These are phyloP conservation scores for Xanthorhoe designata DNA, from an alignment of 2,888 invertebrate species.

Conservation along the genomic window DNA sequence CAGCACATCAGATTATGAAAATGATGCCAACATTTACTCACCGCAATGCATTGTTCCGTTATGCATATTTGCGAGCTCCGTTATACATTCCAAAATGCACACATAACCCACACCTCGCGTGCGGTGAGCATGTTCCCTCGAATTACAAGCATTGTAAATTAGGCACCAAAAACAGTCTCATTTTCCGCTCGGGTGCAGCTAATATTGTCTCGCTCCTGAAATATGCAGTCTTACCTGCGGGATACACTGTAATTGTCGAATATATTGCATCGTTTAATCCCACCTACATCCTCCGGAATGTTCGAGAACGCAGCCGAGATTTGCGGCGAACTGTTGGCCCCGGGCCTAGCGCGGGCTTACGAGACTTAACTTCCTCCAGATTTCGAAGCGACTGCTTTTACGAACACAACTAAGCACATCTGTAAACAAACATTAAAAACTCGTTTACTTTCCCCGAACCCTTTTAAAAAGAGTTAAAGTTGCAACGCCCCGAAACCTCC, in stretches of 20 bases:
- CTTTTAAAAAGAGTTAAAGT: conserved; percentile 76
- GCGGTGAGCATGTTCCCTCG: conserved; percentile 67
- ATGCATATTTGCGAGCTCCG: conserved; percentile 66
- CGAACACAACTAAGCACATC: conserved; percentile 58
- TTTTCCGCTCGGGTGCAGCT: conserved; percentile 86
- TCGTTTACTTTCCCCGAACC: conserved; percentile 71
- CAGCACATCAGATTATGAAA: conserved; percentile 24
- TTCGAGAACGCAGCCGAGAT: conserved; percentile 82
- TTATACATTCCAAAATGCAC: conserved; percentile 67
- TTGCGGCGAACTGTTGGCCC: conserved; percentile 79
- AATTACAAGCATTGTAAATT: conserved; percentile 79
- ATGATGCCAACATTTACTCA: conserved; percentile 52
- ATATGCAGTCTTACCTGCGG: conserved; percentile 82
- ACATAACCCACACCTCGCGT: conserved; percentile 61
- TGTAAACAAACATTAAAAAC: conserved; percentile 71
- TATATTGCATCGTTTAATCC: conserved; percentile 83
- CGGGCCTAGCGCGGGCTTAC: conserved; percentile 75
- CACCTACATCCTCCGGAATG: conserved; percentile 81
- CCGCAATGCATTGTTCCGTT: conserved; percentile 54
- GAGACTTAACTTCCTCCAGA: conserved; percentile 68
- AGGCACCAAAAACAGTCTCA: conserved; percentile 80
- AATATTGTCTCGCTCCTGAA: conserved; percentile 82
- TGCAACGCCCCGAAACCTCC: conserved; percentile 67
- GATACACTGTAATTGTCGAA: conserved; percentile 82
- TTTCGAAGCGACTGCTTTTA: conserved; percentile 58